Conservation (phyloP, 2,888 invertebrate species). For the Stenodera caucasica region DNA sequence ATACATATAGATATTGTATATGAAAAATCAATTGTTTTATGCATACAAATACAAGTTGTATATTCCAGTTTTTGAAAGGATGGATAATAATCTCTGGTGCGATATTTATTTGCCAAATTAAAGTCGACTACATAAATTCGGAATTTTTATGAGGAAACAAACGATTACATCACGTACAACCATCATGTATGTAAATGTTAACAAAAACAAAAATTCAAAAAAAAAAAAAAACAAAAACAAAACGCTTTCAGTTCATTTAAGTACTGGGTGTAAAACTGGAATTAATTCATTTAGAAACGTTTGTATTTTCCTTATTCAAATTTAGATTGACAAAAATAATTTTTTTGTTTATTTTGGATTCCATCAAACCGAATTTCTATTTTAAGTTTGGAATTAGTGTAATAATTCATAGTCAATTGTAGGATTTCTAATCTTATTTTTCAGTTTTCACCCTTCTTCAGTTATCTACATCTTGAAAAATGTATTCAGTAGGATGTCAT, state of each 20-base stretch:
- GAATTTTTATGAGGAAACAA: constrained; percentile 25
- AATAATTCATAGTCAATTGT: constrained; percentile 9
- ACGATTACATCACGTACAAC: constrained; percentile 31
- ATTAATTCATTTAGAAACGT: constrained; percentile 1
- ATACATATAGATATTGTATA: neutral
- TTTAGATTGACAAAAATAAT: neutral
- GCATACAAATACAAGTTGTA: neutral
- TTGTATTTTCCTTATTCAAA: neutral
- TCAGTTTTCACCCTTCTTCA: constrained; percentile 5
- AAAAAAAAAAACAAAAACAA: neutral
- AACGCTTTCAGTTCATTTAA: neutral
- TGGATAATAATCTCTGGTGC: constrained; percentile 27
- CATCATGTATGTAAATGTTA: constrained; percentile 29
- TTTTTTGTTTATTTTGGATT: neutral
- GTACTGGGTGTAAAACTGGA: neutral
- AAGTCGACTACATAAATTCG: constrained; percentile 27
- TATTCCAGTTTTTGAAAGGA: constrained; percentile 23
- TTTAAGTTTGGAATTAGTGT: neutral
- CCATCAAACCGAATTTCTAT: neutral
- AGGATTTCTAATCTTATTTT: constrained; percentile 3
- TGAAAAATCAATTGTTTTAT: neutral
- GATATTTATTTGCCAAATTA: constrained; percentile 29
- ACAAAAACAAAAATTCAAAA: neutral
- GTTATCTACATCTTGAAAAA: constrained; percentile 3
- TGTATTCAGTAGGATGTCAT: constrained; percentile 6